Evolutionary conservation across 2,113 vertebrate species (phyloP).

Genomic region (Chaenocephalus aceratus): DNA sequence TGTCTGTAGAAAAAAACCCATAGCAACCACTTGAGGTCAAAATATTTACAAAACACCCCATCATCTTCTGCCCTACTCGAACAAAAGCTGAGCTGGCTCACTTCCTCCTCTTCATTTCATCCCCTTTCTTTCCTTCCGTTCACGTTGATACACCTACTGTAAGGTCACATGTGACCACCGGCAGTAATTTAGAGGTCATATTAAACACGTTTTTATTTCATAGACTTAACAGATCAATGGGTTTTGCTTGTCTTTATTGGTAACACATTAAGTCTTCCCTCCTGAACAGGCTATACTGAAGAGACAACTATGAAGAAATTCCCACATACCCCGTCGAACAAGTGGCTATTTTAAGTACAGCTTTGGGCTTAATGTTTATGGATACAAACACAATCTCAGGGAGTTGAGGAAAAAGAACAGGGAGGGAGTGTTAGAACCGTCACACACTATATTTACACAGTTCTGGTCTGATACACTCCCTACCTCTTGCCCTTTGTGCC

Average conservation of each 20-base stretch:
- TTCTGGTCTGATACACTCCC: constrained; percentile 57
- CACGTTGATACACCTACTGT: background rate
- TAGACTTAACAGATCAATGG: background rate
- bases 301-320: constrained; percentile 26
- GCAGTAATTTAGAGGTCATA: background rate
- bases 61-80: constrained; percentile 41
- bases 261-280: background rate
- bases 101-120: constrained; percentile 32
- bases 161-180: background rate
- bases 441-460: constrained; percentile 77
- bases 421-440: constrained; percentile 61
- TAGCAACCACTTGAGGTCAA: constrained; percentile 5
- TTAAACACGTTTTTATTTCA: background rate
- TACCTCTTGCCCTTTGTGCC: constrained; percentile 50
- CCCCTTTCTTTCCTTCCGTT: background rate
- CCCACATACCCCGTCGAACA: constrained; percentile 24
- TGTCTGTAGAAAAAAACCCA: background rate
- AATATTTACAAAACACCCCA: constrained; percentile 28
- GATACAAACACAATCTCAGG: constrained; percentile 70
- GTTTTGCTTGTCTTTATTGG: background rate
- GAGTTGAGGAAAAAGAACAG: constrained; percentile 60
- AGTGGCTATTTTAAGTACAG: constrained; percentile 64
- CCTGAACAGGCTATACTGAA: background rate
- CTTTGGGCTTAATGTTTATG: constrained; percentile 71
- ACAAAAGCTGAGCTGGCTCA: constrained; percentile 24